These are phyloP conservation scores for Adelosebastes latens DNA, from an alignment of 2,797 vertebrate genomes.

Conservation along the genomic window DNA sequence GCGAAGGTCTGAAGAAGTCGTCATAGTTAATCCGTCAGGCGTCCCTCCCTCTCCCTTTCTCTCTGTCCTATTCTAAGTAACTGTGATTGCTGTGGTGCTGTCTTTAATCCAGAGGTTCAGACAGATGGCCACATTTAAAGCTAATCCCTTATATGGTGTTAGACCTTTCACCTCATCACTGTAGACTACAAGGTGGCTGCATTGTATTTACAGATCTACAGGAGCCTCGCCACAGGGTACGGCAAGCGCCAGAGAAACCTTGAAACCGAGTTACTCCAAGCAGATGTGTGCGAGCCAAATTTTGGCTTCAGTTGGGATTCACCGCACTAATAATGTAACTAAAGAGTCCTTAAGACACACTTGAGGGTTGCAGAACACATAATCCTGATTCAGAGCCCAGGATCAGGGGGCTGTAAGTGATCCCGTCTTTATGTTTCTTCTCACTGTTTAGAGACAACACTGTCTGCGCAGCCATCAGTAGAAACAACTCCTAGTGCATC, in stretches of 20 bases:
- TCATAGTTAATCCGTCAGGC: constrained; percentile 62
- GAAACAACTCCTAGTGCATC: not conserved
- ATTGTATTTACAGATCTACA: constrained; percentile 7
- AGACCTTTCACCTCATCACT: constrained; percentile 21
- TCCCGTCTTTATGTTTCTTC: not conserved
- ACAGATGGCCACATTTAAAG: constrained; percentile 60
- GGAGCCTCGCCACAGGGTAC: not conserved
- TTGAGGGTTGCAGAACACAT: not conserved
- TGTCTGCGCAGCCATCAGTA: not conserved
- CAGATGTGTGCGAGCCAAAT: not conserved
- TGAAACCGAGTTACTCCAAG: not conserved
- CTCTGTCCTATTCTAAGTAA: constrained; percentile 47
- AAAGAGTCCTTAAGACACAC: not conserved
- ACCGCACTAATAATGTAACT: not conserved
- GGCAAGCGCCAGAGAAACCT: not conserved
- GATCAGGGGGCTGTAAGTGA: not conserved
- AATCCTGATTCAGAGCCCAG: not conserved
- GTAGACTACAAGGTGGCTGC: not conserved
- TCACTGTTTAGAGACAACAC: not conserved
- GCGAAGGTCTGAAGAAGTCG: constrained; percentile 50
- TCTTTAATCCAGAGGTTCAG: constrained; percentile 63
- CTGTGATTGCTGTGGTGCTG: constrained; percentile 27
- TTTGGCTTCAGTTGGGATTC: not conserved
- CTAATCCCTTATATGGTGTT: constrained; percentile 45
- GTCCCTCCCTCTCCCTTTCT: constrained; percentile 18